Base-by-base conservation (phyloP, 2,113 vertebrate genomes). In the Channa maculata region DNA sequence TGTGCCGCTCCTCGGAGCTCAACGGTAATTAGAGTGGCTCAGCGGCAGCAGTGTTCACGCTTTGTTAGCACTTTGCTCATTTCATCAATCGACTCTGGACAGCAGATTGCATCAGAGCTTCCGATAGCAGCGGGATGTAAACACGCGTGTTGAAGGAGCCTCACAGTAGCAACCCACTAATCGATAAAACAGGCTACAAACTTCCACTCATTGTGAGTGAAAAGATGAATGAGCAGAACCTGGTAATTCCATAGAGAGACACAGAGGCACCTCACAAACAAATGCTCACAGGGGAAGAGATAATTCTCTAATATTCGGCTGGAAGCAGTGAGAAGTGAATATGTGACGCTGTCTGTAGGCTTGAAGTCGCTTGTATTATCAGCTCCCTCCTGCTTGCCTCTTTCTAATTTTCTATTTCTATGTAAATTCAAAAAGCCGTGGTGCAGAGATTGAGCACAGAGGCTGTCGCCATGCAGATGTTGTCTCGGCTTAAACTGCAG, bases 371-470 rank as follows among this genome's bases (percentile, higher is more conserved):
- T 43, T n/a, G 4, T 49, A 48, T 84, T 65, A 71, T 74, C 80
- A 0, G 8, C 77, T 62, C 9, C 52, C 41, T 43, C 50, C 69
- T 64, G 61, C 45, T 46, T 15, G 49, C 66, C 39, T 64, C 48
- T 53, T 37, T 8, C 66, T 74, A 74, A 76, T 84, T 84, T 83
- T 78, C 79, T 61, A 82, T 84, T 87, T 83, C 80, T 86, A 84
- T 87, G 84, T 63, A 79, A 86, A 88, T 87, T 88, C 58, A 36
- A 51, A 79, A 64, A 63, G 64, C 77, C 53, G 58, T 8, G 38
- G 50, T 48, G 65, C 64, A 62, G 37, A 72, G 43, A 63, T 33
- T 8, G 10, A 63, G 50, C 65, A 65, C 52, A 24, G 5, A 60
- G 61, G 57, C 50, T 8, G 61, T 71, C 5, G 44, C 71, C 53